Evolutionary conservation across 2,797 vertebrate genomes (phyloP).

Genomic region (Eleutherodactylus coqui): DNA sequence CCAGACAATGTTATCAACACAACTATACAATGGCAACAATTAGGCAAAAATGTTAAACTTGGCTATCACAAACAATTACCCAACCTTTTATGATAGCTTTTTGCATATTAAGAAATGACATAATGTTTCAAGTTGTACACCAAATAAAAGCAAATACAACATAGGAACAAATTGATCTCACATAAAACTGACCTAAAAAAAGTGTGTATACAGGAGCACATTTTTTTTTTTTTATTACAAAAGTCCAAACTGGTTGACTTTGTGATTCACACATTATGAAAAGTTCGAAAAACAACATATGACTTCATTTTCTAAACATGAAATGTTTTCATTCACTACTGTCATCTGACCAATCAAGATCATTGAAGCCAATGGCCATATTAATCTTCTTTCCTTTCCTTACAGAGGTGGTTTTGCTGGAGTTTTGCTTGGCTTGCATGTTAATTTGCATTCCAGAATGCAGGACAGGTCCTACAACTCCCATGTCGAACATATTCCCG

Average conservation of each 20-base stretch:
- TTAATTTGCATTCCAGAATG: constrained; percentile 96
- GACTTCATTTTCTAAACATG: constrained; percentile 55
- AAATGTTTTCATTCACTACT: constrained; percentile 78
- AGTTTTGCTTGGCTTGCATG: constrained; percentile 98
- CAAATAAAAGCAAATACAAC: constrained; percentile 68
- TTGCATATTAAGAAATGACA: constrained; percentile 61
- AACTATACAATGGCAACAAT: constrained; percentile 46
- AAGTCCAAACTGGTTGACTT: constrained; percentile 73
- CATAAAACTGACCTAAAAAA: constrained; percentile 68
- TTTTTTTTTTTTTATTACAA: constrained; percentile 67
- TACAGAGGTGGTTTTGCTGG: constrained; percentile 94
- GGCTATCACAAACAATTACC: constrained; percentile 67
- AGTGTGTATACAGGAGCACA: constrained; percentile 63
- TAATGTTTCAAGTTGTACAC: constrained; percentile 68
- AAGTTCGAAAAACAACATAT: constrained; percentile 41
- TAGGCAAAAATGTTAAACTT: constrained; percentile 72
- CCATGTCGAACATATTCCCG: constrained; percentile 88
- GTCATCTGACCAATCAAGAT: constrained; percentile 90
- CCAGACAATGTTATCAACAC: constrained; percentile 10
- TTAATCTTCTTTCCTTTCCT: constrained; percentile 95
- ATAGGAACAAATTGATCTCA: constrained; percentile 59
- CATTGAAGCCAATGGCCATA: constrained; percentile 91
- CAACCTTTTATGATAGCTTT: constrained; percentile 50
- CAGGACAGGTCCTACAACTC: constrained; percentile 84
- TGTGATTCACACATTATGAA: constrained; percentile 67